Base-by-base conservation (phyloP, 2,797 vertebrate species). In the Pogoniulus pusillus region DNA sequence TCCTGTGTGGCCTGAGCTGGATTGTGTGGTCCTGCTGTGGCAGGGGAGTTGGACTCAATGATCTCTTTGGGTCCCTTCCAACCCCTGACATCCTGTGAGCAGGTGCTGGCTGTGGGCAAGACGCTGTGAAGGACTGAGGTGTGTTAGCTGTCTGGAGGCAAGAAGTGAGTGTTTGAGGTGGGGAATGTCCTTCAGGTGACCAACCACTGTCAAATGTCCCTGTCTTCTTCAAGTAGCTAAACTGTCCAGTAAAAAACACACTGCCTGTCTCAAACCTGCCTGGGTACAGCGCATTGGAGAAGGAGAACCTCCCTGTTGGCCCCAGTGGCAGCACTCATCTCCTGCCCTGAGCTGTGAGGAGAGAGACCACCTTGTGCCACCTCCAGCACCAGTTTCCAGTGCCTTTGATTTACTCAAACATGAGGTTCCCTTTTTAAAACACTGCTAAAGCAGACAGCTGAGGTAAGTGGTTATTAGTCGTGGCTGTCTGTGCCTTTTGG, bases 401-500 rank as follows among this genome's bases (percentile, higher is more conserved):
- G 30, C 37, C 60, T 47, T n/a, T 34, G 23, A 3, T 58, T 22
- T 2, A 11, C 62, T 29, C 60, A 53, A 68, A 26, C 32, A 20
- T 4, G 32, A 71, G 43, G 3, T 15, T 23, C 19, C 45, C 23
- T n/a, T 20, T 49, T 16, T 53, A 71, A 10, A 57, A 57, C 2
- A 0, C 5, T 20, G 23, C 60, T 32, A 43, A 79, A 24, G 37
- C 66, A 64, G 8, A 5, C 23, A 29, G 1, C 23, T 37, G 59
- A 41, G 76, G 82, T 79, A 70, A 81, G 73, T 37, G 68, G 22
- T 76, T 75, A 82, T 79, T 68, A 34, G 73, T 94, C 54, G n/a
- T 73, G 55, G 72, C 89, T 93, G 84, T 72, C 63, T 9, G 59
- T 83, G 85, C 94, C 94, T 91, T 96, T 84, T 92, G 95, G 85